These are phyloP conservation scores for Schizothorax lantsangensis DNA, from an alignment of 2,797 vertebrate genomes.

Conservation along the genomic window DNA sequence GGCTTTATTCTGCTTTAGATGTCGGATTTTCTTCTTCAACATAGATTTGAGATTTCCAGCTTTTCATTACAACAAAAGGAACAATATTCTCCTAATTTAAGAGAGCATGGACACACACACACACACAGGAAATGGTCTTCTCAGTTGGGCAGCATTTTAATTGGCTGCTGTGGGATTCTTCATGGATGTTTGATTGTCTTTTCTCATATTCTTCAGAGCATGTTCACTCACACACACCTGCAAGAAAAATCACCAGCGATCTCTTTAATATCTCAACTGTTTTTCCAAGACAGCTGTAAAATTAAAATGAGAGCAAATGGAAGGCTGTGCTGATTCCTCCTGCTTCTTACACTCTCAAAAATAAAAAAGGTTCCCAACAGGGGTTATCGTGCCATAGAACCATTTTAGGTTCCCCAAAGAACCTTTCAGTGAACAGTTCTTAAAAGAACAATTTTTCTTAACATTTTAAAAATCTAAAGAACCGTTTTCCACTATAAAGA, in stretches of 20 bases:
- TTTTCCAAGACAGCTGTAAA: neutral
- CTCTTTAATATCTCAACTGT: neutral
- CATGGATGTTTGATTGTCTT: neutral
- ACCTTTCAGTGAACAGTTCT: neutral
- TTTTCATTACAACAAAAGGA: slow-evolving; percentile 22
- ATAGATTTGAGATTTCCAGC: neutral
- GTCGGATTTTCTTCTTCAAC: neutral
- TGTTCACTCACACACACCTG: neutral
- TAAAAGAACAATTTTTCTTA: too few relatives aligned
- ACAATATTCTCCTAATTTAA: slow-evolving; percentile 23
- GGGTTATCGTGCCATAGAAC: neutral
- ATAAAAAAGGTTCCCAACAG: too few relatives aligned
- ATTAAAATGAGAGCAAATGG: neutral
- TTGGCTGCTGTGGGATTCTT: slow-evolving; percentile 22
- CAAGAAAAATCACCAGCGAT: neutral
- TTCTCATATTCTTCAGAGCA: neutral
- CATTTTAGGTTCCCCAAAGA: neutral
- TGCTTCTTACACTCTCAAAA: neutral
- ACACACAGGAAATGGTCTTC: slow-evolving; percentile 19
- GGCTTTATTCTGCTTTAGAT: slow-evolving; percentile 28
- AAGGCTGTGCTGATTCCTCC: neutral
- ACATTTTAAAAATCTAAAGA: neutral
- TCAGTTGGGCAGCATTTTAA: slow-evolving; percentile 44
- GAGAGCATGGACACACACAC: slow-evolving; percentile 4
- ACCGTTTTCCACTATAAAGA: neutral